phyloP scores from a whole-genome alignment of 2,113 vertebrate genomes.

The Platysternon megacephalum region DNA sequence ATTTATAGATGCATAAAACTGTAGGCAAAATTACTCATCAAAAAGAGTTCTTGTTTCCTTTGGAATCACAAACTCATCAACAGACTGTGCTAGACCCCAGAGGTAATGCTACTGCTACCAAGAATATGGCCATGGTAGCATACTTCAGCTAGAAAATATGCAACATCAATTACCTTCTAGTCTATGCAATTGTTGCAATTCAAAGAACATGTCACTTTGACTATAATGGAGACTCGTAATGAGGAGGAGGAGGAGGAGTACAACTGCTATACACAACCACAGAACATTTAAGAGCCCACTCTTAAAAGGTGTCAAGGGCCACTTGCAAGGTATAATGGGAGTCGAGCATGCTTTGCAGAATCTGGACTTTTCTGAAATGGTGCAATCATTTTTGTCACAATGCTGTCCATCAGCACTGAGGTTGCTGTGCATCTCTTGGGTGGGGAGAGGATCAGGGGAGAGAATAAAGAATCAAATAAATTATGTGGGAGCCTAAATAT shows the following conservation, averaged over 20 bases:
- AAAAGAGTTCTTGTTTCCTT: background rate
- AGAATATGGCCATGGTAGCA: background rate
- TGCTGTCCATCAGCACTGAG: background rate
- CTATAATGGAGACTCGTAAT: background rate
- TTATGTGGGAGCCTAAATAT: background rate
- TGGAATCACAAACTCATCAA: background rate
- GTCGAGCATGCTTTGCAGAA: background rate
- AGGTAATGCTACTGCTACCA: background rate
- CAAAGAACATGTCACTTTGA: background rate
- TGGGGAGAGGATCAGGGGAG: background rate
- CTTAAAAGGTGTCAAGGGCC: background rate
- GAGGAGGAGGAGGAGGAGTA: background rate
- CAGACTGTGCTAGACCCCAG: fast-evolving
- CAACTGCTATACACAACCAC: background rate
- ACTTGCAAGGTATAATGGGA: background rate
- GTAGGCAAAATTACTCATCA: background rate
- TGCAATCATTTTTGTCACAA: background rate
- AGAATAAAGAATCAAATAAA: no score
- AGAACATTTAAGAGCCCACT: fast-evolving
- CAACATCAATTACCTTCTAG: background rate
- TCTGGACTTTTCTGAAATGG: background rate
- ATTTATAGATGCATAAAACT: fast-evolving
- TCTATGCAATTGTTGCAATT: fast-evolving
- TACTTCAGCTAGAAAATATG: background rate
- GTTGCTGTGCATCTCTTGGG: background rate